Conservation (phyloP, 35 echinoderm and acorn worm species). For the Chiridota heheva region DNA sequence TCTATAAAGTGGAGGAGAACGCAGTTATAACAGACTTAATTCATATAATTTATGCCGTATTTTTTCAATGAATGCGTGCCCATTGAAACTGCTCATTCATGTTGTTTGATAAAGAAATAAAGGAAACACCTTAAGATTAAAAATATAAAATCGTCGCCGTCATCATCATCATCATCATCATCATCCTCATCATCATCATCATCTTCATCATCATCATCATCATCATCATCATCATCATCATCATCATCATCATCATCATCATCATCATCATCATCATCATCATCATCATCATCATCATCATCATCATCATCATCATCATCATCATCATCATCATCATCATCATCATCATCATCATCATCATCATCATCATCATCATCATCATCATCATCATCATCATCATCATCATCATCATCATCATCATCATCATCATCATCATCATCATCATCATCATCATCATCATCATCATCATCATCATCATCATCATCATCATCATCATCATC, state of each 20-base stretch:
- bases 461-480: slow-evolving; percentile 11
- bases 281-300: slow-evolving; percentile 2
- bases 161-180: neutral
- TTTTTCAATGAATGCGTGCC: too few relatives aligned
- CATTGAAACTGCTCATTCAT: too few relatives aligned
- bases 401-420: neutral
- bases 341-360: slow-evolving; percentile 22
- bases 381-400: slow-evolving; percentile 21
- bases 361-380: slow-evolving; percentile 22
- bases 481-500: slow-evolving; percentile 17
- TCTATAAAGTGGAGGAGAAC: too few relatives aligned
- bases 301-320: slow-evolving; percentile 22
- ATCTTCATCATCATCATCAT: neutral
- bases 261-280: slow-evolving; percentile 3
- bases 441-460: neutral
- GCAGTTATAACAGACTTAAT: too few relatives aligned
- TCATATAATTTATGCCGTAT: too few relatives aligned
- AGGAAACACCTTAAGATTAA: too few relatives aligned
- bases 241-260: neutral
- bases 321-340: slow-evolving; percentile 18
- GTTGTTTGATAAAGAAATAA: too few relatives aligned
- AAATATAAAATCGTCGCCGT: neutral
- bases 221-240: neutral
- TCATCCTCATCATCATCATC: neutral
- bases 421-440: neutral